Base-by-base conservation (phyloP, 2,113 vertebrate species). In the Athene noctua region DNA sequence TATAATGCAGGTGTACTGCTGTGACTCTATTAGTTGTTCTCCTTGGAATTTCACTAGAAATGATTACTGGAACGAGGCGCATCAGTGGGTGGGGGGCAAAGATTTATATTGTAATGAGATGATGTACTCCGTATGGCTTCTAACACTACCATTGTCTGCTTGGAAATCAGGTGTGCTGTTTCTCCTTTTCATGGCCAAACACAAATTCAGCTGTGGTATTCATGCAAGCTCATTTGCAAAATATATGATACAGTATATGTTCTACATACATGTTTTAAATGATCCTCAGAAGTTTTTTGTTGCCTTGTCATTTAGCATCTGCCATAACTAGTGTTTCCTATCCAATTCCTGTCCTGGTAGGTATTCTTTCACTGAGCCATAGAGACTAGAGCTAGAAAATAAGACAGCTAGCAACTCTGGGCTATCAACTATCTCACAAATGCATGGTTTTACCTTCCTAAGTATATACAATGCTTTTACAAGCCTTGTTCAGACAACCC, bases 1-100 rank as follows among this genome's bases (percentile, higher is more conserved):
- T 96, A 80, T 80, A 96, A 94, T 79, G 86, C 22, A 93, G 83
- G 73, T 82, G 66, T 47, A 85, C 92, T 94, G 93, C 96, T 96
- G 96, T 89, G 92, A 96, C 54, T 96, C 92, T 90, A 87, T 97
- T 95, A 97, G 92, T 67, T 79, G 46, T 88, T 81, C 91, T 92
- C 81, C 88, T 81, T 92, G 83, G 94, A 92, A 91, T 90, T 97
- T 96, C 95, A 87, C 91, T 93, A 77, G 59, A 91, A 94, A 89
- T 95, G 86, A 93, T 97, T 97, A 91, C 96, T 36, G 59, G 81
- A 94, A 95, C 84, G 95, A 94, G 92, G 8, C 92, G 38, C 44
- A 55, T 73, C 32, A 4, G 88, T 94, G 75, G 74, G 79, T 78
- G 79, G 86, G 70, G 62, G 29, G 32, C 34, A 86, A 80, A 94